Conservation (phyloP, 53 echinoderm and acorn worm genomes). For the Zoroaster sp. region DNA sequence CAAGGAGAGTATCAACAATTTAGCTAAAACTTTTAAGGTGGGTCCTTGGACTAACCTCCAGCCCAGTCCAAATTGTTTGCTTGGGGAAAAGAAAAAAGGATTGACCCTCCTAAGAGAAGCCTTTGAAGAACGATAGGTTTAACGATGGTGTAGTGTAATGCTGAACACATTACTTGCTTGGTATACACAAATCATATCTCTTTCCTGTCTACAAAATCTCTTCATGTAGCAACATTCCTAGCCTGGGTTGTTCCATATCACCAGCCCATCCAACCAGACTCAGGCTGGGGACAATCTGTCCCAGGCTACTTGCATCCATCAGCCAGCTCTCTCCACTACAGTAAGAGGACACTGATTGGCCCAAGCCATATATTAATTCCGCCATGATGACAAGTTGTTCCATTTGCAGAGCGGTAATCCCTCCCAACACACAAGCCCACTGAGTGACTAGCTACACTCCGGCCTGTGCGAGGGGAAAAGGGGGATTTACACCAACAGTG, state of each 20-base stretch:
- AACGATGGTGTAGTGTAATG: too few species aligned
- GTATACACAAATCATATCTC: too few species aligned
- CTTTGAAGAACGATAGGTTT: too few species aligned
- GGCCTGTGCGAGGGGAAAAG: not conserved
- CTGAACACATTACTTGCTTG: too few species aligned
- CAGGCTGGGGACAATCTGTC: not conserved
- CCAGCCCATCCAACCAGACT: not conserved
- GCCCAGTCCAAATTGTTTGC: too few species aligned
- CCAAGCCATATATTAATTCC: not conserved
- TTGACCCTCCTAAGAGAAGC: too few species aligned
- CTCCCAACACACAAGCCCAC: not conserved
- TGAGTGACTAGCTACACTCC: not conserved
- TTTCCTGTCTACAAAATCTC: too few species aligned
- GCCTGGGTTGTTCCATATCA: not conserved
- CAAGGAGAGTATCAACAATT: too few species aligned
- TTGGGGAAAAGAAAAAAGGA: too few species aligned
- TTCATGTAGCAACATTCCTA: too few species aligned
- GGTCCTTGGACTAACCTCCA: too few species aligned
- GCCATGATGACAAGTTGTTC: constrained; percentile 17
- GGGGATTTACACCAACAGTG: not conserved
- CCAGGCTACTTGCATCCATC: not conserved
- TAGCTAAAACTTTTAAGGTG: too few species aligned
- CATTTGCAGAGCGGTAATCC: constrained; percentile 15
- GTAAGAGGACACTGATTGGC: constrained; percentile 44
- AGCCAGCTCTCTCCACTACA: not conserved